Base-by-base conservation (phyloP, 2,113 vertebrate genomes). In the Entosphenus tridentatus region DNA sequence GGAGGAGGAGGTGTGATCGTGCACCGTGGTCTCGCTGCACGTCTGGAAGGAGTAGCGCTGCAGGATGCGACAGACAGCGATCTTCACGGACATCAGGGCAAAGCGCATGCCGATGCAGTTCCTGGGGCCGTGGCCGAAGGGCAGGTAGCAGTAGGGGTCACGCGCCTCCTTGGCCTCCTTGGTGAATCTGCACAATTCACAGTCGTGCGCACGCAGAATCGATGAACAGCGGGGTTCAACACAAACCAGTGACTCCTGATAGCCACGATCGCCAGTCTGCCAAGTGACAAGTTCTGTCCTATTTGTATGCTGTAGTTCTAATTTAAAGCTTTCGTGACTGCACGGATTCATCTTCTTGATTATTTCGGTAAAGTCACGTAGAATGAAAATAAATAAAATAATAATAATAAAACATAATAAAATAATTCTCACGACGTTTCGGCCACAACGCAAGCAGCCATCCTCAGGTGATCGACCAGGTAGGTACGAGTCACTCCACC, bases 141-240 rank as follows among this genome's bases (percentile, higher is more conserved):
- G 57, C 57, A 70, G 3, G 17, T 12, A 70, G 56, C 56, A 57
- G 2, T 58, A 11, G 16, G 69, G 69, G 17, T 70, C 57, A 6
- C 69, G 69, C 11, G 57, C 17, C 8, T 70, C 69, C 12, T 9
- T 21, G 57, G 55, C 17, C 55, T 58, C 57, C 62, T 56, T 58
- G 17, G 69, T 70, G 69, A 70, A 70, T 58, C 69, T 70, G 13
- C n/a, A 1, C 14, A 69, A 9, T 3, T 69, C 11, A 7, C 39
- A 39, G 39, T 39, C 39, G 39, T 39, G 39, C 39, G 5, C 39
- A 39, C 39, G 39, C 59, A 62, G 59, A 17, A 14, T 62, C 13
- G 17, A 14, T 17, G 17, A 8, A 62, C 17, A 62, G 17, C 5
- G 59, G 13, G 5, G 17, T 62, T 17, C 13, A 17, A 62, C 17